Evolutionary conservation across 2,888 invertebrate species (phyloP), one percentile per base, ranked within the genome.

Genomic region (Temnothorax ravouxi): DNA sequence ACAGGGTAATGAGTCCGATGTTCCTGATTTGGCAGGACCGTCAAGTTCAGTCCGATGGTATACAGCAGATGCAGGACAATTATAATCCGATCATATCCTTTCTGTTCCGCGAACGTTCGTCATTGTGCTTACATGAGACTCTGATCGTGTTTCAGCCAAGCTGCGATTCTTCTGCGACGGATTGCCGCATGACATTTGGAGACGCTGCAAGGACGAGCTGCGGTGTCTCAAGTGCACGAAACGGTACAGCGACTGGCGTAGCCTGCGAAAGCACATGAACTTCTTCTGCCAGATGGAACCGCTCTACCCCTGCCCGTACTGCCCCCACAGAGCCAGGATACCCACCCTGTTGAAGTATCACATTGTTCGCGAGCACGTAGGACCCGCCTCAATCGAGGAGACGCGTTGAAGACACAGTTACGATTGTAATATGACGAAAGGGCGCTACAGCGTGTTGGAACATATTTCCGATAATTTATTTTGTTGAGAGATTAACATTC

Each of bases 201-300:
- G 79, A 15, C 86, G 79, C 4, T 93, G 93, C 91, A 93, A 93
- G 86, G 86, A 85, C 29, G 76, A 89, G 38, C 90, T 93, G 71
- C 72, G 83, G 11, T 93, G 93, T 81, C 66, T 93, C 64, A 93
- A 93, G 83, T 93, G 94, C 79, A 75, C 76, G 5, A 86, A 89
- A 74, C 85, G 52, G 52, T 93, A 92, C 87, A 92, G 93, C 86
- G 91, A 93, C 77, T 93, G 93, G 93, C 88, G 92, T 61, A 92
- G 92, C 44, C 84, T 93, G 59, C 88, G 89, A 84, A 93, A 91
- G 59, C 93, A 94, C 86, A 93, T 93, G 93, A 93, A 92, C 77
- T 93, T 88, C 86, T 93, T 93, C 86, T 93, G 93, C 84, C 91
- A 93, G 79, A 89, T 93, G 89, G 92, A 93, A 71, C 92, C 91